Evolutionary conservation across 1,140 invertebrate genomes (phyloP), one percentile per base, ranked within the genome.

Genomic region (Drosophila miranda): DNA sequence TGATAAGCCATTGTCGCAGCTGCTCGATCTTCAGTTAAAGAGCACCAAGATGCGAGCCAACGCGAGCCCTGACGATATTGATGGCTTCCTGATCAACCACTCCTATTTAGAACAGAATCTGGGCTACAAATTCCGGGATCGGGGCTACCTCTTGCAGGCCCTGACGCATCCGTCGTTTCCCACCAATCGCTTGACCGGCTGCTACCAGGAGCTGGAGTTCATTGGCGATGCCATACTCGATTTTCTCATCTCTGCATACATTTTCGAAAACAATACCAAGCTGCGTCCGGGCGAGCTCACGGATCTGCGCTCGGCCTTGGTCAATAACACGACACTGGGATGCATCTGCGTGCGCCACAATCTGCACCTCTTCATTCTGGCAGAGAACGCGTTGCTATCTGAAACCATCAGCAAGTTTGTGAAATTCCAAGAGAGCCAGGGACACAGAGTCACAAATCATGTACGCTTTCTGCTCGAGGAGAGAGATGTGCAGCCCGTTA

Each of bases 291-390:
- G 98, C 1, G 94, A 97, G 34, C 91, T 99, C 8, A 99, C 98
- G 0, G 97, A 99, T 93, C 90, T 99, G 41, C 92, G 98, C 30
- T 98, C 98, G 13, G 96, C 98, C 0, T 92, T 99, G 1, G 98
- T 99, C 0, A 99, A 99, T 89, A 99, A 99, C 87, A 95, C 96
- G 54, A 99, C 97, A 0, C 98, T 99, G 90, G 97, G 97, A 0
- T 95, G 96, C 41, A 93, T 98, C 34, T 93, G 96, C 49, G 97
- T 99, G n/a, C 94, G 96, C 70, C 94, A 96, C 91, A 94, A 95
- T 11, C 94, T 97, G 23, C 95, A 97, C 78, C 95, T 94, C 57
- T 94, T 93, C 68, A 89, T 98, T 8, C 93, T 94, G 50, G 91
- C 92, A 3, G 91, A 94, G 48, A 94, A 95, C 55, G 93, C 94